Evolutionary conservation across 2,797 vertebrate genomes (phyloP).

Genomic region (Xiphophorus birchmanni): DNA sequence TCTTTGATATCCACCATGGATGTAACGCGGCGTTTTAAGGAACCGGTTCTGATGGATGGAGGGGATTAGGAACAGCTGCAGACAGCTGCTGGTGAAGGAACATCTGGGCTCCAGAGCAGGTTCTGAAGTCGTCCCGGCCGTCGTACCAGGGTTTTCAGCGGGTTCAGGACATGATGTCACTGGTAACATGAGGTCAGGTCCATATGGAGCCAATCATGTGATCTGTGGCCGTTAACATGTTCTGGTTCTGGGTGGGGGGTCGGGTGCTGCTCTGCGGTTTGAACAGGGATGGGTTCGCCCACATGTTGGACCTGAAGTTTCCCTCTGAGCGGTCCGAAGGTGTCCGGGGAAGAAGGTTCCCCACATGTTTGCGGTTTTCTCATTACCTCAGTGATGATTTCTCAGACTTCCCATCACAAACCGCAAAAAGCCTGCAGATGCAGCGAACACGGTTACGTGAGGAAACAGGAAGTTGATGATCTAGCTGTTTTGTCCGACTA

Average conservation of each 20-base stretch:
- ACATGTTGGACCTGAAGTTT: slow-evolving; percentile 60
- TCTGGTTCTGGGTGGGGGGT: slow-evolving; percentile 41
- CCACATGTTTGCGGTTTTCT: slow-evolving; percentile 50
- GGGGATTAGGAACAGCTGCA: not conserved
- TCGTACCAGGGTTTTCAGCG: slow-evolving; percentile 15
- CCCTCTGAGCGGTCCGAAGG: slow-evolving; percentile 36
- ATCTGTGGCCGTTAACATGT: slow-evolving; percentile 56
- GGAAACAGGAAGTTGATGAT: slow-evolving; percentile 24
- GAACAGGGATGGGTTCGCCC: slow-evolving; percentile 51
- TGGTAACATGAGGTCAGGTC: slow-evolving; percentile 54
- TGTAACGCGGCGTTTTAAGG: too few relatives aligned
- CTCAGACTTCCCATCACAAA: not conserved
- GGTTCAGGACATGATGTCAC: slow-evolving; percentile 65
- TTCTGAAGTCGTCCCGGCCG: not conserved
- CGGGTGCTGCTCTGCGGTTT: slow-evolving; percentile 51
- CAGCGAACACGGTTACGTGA: slow-evolving; percentile 5
- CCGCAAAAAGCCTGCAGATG: slow-evolving; percentile 23
- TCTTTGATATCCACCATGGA: too few relatives aligned
- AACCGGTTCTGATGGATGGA: not conserved
- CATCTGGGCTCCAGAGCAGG: not conserved
- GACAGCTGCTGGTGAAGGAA: not conserved
- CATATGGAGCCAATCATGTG: slow-evolving; percentile 61
- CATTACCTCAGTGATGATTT: not conserved
- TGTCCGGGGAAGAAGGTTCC: slow-evolving; percentile 19
- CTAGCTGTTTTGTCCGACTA: slow-evolving; percentile 22